Evolutionary conservation across 2,797 vertebrate genomes (phyloP), one percentile per base, ranked within the genome.

Genomic region (Coreius guichenoti): DNA sequence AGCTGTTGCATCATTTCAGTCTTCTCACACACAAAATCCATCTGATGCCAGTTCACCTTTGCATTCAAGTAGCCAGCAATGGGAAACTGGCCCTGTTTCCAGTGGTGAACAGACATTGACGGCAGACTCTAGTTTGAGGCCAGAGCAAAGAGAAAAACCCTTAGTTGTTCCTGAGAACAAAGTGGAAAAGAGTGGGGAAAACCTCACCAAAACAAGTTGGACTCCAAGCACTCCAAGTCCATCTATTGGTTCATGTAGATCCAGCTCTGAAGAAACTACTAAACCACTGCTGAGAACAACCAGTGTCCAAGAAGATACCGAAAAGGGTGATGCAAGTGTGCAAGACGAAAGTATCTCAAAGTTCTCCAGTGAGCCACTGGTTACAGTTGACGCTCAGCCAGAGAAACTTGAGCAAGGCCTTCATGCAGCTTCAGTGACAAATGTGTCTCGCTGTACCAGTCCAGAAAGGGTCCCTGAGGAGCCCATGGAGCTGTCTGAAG

Each of bases 121-220:
- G 43, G 65, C 86, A 0, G 93, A 94, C 1, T 26, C 73, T 0
- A 68, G 56, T 31, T 79, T 79, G 4, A 86, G 70, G 70, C 36
- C 87, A 39, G 94, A 94, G 56, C 87, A 47, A 54, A 94, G 91
- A 89, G 95, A 96, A 43, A 79, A 49, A 90, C 39, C 23, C 2
- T 29, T 23, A 5, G 91, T 93, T 51, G 86, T 5, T 36, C 3
- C 81, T 68, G 86, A 89, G 8, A 91, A 90, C 1, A 76, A 68
- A 83, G 80, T 47, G 0, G 89, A 88, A 11, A 92, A 91, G 26
- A 83, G 31, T 31, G 54, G 69, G 63, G 92, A 94, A 75, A 82
- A 39, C 0, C 12, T 54, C 11, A 79, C 89, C 29, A 84, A 26
- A 85, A 51, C 89, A 0, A 94, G 95, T 31, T 84, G 19, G 12